A percentile compares a stretch with the other conserved stretches of the same genome.
These are phyloP conservation scores for Eupelmus urozonus DNA, from an alignment of 2,888 invertebrate species.

Conservation along the genomic window DNA sequence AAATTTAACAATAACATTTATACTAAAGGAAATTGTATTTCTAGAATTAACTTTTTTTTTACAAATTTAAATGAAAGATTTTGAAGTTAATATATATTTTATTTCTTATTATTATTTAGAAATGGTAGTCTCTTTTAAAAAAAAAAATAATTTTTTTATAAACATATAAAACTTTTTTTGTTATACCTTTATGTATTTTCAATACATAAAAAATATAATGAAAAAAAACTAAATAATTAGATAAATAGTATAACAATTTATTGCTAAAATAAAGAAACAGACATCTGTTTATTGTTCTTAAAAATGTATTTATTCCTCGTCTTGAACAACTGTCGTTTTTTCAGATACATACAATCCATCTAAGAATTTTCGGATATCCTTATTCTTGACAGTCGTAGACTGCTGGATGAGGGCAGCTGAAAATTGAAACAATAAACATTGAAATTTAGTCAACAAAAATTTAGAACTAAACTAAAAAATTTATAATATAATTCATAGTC, in stretches of 20 bases:
- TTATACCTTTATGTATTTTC: too few relatives aligned
- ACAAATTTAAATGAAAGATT: too few relatives aligned
- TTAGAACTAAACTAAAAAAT: neutral
- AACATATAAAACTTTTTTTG: too few relatives aligned
- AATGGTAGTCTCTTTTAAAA: too few relatives aligned
- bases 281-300: constrained; percentile 51
- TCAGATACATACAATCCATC: constrained; percentile 99
- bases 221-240: neutral
- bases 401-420: constrained; percentile 98
- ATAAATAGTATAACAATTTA: constrained; percentile 33
- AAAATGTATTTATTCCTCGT: constrained; percentile 80
- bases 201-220: too few relatives aligned
- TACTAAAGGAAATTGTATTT: too few relatives aligned
- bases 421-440: constrained; percentile 66
- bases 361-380: constrained; percentile 99
- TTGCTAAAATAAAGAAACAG: constrained; percentile 45
- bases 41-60: too few relatives aligned
- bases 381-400: constrained; percentile 98
- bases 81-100: too few relatives aligned
- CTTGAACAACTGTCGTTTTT: constrained; percentile 94
- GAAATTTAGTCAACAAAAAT: neutral
- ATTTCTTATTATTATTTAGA: too few relatives aligned
- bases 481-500: neutral
- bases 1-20: too few relatives aligned
- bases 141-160: too few relatives aligned